A percentile compares a stretch with the other conserved stretches of the same genome.
Evolutionary conservation across 2,888 invertebrate species (phyloP).

Genomic region (Exocentrus adspersus): DNA sequence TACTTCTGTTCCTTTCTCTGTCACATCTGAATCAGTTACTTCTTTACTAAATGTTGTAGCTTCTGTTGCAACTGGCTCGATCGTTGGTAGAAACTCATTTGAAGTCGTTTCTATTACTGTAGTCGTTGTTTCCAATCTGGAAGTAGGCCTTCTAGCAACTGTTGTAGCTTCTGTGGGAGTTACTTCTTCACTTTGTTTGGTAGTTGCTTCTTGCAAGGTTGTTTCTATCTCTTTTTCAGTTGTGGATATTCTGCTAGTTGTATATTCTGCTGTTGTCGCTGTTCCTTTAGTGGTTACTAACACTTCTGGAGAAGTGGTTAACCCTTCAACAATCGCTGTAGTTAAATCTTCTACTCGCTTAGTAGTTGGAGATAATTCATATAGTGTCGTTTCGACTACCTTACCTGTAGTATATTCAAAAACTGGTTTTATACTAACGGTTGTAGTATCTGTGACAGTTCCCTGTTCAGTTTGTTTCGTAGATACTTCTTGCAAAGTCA

Average conservation of each 20-base stretch:
- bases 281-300: slow-evolving; percentile 32
- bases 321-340: background rate
- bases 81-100: background rate
- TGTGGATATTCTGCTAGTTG: background rate
- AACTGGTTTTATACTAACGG: slow-evolving; percentile 8
- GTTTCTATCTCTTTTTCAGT: slow-evolving; percentile 10
- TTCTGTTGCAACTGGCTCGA: slow-evolving; percentile 13
- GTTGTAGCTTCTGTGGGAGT: slow-evolving; percentile 2
- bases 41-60: slow-evolving; percentile 6
- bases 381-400: slow-evolving; percentile 3
- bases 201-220: slow-evolving; percentile 13
- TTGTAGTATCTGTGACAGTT: slow-evolving; percentile 2
- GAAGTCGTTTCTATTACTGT: background rate
- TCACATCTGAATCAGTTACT: slow-evolving; percentile 1
- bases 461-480: slow-evolving; percentile 7
- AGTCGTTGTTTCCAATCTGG: background rate
- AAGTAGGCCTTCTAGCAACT: background rate
- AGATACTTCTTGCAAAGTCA: background rate
- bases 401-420: slow-evolving; percentile 20
- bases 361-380: background rate
- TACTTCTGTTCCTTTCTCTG: slow-evolving; percentile 3
- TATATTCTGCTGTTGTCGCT: slow-evolving; percentile 21
- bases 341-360: slow-evolving; percentile 7
- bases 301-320: background rate
- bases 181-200: slow-evolving; percentile 2